Evolutionary conservation across 2,113 vertebrate genomes (phyloP).

Genomic region (Ailurus styani): DNA sequence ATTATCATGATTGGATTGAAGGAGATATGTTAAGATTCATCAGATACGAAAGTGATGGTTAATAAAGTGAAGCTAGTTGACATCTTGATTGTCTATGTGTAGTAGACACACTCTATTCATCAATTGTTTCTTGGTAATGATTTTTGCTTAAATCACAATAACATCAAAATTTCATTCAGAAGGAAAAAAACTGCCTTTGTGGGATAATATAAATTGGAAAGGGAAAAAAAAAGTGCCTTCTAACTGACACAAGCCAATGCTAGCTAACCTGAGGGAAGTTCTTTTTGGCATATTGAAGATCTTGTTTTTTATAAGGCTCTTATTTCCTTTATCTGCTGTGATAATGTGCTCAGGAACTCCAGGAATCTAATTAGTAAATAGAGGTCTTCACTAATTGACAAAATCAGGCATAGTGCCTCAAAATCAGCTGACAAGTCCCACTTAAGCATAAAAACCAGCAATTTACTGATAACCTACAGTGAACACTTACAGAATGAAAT

Average conservation of each 20-base stretch:
- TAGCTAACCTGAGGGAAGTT: background rate
- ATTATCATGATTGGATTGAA: background rate
- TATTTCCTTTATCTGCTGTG: background rate
- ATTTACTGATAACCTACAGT: background rate
- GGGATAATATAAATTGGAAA: background rate
- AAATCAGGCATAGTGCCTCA: background rate
- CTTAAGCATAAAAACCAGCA: background rate
- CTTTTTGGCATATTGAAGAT: background rate
- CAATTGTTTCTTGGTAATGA: background rate
- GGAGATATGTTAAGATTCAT: background rate
- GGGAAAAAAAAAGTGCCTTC: background rate
- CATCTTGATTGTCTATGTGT: background rate
- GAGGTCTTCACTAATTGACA: background rate
- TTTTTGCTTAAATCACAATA: background rate
- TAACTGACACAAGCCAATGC: background rate
- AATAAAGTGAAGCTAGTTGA: background rate
- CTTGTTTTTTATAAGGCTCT: background rate
- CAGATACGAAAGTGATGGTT: background rate
- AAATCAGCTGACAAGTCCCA: background rate
- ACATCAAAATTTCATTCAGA: background rate
- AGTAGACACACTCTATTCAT: background rate
- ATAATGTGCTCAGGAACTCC: background rate
- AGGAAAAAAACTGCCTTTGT: background rate
- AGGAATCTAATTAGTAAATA: constrained; percentile 17
- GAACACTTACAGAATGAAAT: background rate